Percentiles rank a stretch among this genome's conserved stretches.
Conservation (phyloP, 2,113 vertebrate species). For the Bucco capensis region DNA sequence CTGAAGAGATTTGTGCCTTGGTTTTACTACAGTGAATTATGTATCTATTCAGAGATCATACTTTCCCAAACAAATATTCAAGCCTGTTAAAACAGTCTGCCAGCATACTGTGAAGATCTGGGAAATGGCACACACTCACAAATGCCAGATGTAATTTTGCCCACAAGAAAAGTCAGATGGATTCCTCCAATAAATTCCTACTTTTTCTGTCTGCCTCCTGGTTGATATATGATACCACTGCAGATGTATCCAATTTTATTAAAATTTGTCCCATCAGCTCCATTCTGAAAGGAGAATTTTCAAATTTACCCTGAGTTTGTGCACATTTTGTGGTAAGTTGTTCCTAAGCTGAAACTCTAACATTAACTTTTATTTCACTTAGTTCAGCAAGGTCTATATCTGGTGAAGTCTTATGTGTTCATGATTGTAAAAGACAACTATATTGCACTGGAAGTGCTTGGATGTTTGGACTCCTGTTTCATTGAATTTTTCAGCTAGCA, state of each 20-base stretch:
- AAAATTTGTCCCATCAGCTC: constrained; percentile 52
- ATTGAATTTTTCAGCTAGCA: not conserved
- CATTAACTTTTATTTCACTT: not conserved
- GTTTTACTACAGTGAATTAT: constrained; percentile 7
- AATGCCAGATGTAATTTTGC: constrained; percentile 59
- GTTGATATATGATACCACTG: constrained; percentile 52
- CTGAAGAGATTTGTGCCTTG: not conserved
- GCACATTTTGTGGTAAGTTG: not conserved
- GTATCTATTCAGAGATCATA: not conserved
- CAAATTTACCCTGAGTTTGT: not conserved
- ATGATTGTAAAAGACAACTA: not conserved
- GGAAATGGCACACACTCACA: constrained; percentile 63
- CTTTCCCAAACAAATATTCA: not conserved
- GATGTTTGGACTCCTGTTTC: not conserved
- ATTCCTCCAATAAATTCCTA: constrained; percentile 61
- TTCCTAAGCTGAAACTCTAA: not conserved
- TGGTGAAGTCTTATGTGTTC: not conserved
- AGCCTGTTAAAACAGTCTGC: constrained; percentile 31
- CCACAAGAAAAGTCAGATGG: constrained; percentile 62
- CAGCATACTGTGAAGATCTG: constrained; percentile 54
- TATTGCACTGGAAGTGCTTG: not conserved
- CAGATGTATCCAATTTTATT: constrained; percentile 63
- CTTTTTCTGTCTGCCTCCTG: constrained; percentile 49
- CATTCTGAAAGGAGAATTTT: constrained; percentile 27
- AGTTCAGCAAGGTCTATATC: not conserved